phyloP scores from a whole-genome alignment of 2,113 vertebrate genomes.

The Puntigrus tetrazona region DNA sequence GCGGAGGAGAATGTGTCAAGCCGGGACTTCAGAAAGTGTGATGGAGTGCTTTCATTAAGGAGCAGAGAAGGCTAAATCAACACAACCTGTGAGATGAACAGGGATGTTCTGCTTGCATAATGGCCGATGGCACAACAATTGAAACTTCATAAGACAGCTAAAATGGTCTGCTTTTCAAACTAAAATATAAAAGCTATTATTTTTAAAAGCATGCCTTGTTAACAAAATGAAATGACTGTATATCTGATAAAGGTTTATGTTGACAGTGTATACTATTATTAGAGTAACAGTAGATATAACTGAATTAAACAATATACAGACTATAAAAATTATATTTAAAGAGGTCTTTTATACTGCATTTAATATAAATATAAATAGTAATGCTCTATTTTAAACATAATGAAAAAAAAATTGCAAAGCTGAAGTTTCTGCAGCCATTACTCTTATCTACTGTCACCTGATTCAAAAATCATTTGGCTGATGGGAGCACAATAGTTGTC shows the following conservation, averaged over 20 bases:
- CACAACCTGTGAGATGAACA: conserved; percentile 55
- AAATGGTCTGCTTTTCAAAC: conserved; percentile 33
- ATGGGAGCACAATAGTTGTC: too few relatives aligned
- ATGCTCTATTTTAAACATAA: too few relatives aligned
- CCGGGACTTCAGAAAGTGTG: conserved; percentile 65
- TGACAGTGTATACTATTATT: background rate
- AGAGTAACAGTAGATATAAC: background rate
- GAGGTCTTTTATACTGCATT: too few relatives aligned
- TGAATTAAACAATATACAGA: too few relatives aligned
- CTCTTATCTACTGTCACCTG: too few relatives aligned
- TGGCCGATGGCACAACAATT: conserved; percentile 62
- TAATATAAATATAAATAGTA: too few relatives aligned
- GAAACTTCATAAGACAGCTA: conserved; percentile 62
- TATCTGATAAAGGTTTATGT: background rate
- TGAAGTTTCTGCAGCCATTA: too few relatives aligned
- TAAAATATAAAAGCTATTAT: background rate
- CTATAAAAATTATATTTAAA: too few relatives aligned
- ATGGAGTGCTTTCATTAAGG: conserved; percentile 72
- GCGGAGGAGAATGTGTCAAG: conserved; percentile 66
- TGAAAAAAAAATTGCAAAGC: too few relatives aligned
- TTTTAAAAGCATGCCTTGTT: background rate
- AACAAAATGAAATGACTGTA: background rate
- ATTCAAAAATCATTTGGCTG: too few relatives aligned
- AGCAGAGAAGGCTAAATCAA: conserved; percentile 69
- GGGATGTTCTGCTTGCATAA: conserved; percentile 65